phyloP scores from a whole-genome alignment of 2,113 vertebrate species.

The Rhea americana region DNA sequence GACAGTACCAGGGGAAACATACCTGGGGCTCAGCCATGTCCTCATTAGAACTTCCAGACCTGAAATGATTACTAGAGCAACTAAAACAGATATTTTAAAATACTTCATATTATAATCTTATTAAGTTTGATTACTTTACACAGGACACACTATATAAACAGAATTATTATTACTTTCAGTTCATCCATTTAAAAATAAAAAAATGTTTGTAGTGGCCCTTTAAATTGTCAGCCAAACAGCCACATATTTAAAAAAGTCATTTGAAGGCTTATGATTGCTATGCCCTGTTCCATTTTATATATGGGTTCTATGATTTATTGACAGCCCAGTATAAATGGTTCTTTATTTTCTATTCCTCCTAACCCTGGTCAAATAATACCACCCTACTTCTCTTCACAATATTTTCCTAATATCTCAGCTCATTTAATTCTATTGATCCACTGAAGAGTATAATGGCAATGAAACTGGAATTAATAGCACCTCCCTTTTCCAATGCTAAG shows the following conservation, averaged over 20 bases:
- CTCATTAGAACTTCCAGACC: background rate
- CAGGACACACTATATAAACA: background rate
- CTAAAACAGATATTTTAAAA: background rate
- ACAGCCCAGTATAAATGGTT: conserved; percentile 66
- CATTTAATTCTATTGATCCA: conserved; percentile 83
- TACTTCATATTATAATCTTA: background rate
- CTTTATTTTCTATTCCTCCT: conserved; percentile 78
- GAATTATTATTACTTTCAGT: background rate
- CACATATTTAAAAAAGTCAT: background rate
- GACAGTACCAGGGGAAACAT: background rate
- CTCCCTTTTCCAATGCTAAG: conserved; percentile 71
- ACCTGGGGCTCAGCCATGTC: background rate
- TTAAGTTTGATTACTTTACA: background rate
- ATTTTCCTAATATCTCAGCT: conserved; percentile 84
- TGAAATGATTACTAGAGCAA: background rate
- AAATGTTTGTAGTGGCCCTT: background rate
- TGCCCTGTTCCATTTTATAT: conserved; percentile 58
- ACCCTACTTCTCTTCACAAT: conserved; percentile 77
- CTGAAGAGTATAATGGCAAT: conserved; percentile 78
- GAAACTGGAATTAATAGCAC: conserved; percentile 78
- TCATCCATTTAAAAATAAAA: background rate
- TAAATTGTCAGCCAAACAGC: background rate
- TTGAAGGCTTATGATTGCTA: conserved; percentile 54
- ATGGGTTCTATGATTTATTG: conserved; percentile 75
- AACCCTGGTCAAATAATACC: conserved; percentile 78